A percentile compares a stretch with the other conserved stretches of the same genome.
Conservation (phyloP, 2,797 vertebrate species). For the Pseudochirops corinnae region DNA sequence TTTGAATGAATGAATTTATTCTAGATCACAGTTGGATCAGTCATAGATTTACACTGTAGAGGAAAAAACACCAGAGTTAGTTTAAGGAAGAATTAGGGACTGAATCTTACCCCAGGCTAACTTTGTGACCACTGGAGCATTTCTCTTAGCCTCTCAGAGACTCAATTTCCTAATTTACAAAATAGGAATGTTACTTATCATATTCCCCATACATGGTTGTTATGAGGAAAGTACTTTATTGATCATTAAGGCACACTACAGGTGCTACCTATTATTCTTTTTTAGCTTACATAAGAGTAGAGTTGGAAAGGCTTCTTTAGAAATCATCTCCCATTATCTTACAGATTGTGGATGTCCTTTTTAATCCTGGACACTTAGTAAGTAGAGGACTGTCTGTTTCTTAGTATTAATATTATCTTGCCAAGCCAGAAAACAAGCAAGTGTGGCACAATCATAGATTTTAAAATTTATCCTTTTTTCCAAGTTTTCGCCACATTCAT, state of each 20-base stretch:
- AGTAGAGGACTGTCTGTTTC: not conserved
- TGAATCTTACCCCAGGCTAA: not conserved
- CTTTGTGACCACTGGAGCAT: not conserved
- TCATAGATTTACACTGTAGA: not conserved
- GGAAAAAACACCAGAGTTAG: not conserved
- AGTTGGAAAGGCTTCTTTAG: not conserved
- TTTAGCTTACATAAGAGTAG: not conserved
- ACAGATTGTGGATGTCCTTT: not conserved
- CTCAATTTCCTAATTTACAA: not conserved
- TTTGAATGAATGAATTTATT: not conserved
- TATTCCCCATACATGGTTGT: not conserved
- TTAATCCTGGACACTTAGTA: not conserved
- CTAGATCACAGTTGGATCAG: not conserved
- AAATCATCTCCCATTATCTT: not conserved
- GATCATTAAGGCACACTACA: not conserved
- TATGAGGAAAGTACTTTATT: not conserved
- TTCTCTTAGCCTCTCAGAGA: not conserved
- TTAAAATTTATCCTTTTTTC: not conserved
- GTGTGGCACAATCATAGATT: not conserved
- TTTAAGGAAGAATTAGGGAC: not conserved
- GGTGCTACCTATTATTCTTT: not conserved
- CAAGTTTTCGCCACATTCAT: not conserved
- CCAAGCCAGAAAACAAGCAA: not conserved
- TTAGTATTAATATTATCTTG: not conserved
- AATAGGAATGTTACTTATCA: not conserved